Conservation (phyloP, 2,888 invertebrate genomes). For the Epinotia nisella region DNA sequence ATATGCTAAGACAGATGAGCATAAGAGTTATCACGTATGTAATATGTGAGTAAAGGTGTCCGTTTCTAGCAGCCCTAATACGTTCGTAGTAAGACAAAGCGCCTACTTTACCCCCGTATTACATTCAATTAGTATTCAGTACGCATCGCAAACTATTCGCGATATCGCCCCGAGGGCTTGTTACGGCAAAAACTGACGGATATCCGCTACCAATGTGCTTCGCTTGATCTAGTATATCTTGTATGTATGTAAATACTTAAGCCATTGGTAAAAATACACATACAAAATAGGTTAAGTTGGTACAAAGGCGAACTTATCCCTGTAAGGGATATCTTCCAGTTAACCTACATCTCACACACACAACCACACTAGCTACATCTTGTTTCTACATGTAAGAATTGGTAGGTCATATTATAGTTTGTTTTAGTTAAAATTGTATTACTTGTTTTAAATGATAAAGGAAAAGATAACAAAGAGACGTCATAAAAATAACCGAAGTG, state of each 20-base stretch:
- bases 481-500: no score
- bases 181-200: conserved; percentile 37
- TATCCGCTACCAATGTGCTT: conserved; percentile 7
- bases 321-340: no score
- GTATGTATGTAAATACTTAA: no score
- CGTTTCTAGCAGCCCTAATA: conserved; percentile 20
- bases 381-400: background rate
- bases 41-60: background rate
- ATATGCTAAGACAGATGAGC: no score
- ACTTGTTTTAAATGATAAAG: no score
- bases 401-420: background rate
- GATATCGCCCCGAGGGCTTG: conserved; percentile 33
- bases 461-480: no score
- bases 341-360: no score
- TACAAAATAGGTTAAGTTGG: no score
- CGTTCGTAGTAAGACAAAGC: conserved; percentile 21
- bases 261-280: no score
- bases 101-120: conserved; percentile 25
- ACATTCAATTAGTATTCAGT: conserved; percentile 37
- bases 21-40: background rate
- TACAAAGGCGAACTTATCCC: no score
- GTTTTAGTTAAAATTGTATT: no score
- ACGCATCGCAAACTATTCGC: conserved; percentile 30
- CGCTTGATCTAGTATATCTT: background rate
- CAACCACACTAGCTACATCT: no score